These are phyloP conservation scores for Scaptomyza caliginosa DNA, from an alignment of 2,888 invertebrate genomes.

Conservation along the genomic window DNA sequence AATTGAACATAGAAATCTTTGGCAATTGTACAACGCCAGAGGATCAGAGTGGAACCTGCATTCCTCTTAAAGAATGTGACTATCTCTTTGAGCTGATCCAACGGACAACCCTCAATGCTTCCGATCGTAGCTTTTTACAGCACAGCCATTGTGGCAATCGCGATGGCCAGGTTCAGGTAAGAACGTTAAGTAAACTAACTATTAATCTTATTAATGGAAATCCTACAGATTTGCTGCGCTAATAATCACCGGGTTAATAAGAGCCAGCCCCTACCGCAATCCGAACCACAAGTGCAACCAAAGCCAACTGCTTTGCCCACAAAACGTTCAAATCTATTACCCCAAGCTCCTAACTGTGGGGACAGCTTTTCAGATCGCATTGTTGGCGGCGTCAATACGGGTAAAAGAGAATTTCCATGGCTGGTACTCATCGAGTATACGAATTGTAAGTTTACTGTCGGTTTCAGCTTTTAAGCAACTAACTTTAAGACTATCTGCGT, in stretches of 20 bases:
- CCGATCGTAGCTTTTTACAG: constrained; percentile 84
- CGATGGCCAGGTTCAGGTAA: constrained; percentile 78
- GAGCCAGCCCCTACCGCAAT: constrained; percentile 58
- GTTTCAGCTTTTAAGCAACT: no score
- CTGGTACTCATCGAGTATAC: constrained; percentile 84
- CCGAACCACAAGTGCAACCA: not conserved
- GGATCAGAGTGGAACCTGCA: constrained; percentile 64
- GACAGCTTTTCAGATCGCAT: constrained; percentile 85
- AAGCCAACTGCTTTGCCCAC: not conserved
- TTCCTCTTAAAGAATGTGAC: constrained; percentile 62
- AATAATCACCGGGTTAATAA: constrained; percentile 39
- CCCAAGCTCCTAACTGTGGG: constrained; percentile 59
- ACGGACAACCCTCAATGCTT: constrained; percentile 24
- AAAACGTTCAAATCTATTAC: constrained; percentile 67
- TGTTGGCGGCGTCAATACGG: constrained; percentile 86
- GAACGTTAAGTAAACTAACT: not conserved
- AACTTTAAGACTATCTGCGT: not conserved
- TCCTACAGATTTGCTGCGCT: constrained; percentile 64
- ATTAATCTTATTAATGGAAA: not conserved
- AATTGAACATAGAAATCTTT: constrained; percentile 51
- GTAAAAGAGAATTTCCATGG: constrained; percentile 87
- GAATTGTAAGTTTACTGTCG: constrained; percentile 68
- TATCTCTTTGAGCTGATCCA: constrained; percentile 63
- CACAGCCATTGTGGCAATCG: constrained; percentile 88
- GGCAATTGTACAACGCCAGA: constrained; percentile 72